phyloP scores from a whole-genome alignment of 2,888 invertebrate genomes.

The Macrophya annulata region DNA sequence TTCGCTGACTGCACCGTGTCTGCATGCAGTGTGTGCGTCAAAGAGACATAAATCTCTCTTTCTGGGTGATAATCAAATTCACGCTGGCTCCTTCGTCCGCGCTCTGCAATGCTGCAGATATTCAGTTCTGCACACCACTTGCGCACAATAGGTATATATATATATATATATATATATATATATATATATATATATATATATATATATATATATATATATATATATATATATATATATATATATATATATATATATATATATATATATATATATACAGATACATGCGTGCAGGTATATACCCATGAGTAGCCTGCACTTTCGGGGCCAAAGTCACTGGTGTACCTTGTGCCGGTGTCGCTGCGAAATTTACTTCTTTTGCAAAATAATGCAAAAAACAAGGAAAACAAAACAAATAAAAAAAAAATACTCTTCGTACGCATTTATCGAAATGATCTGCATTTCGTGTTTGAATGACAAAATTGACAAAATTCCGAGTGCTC shows the following conservation, averaged over 20 bases:
- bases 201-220: neutral
- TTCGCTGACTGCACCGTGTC: slow-evolving; percentile 39
- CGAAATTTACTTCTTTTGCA: neutral
- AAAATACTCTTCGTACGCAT: neutral
- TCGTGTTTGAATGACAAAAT: neutral
- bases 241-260: no score
- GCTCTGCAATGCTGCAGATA: neutral
- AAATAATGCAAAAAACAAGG: neutral
- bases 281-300: neutral
- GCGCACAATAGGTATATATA: neutral
- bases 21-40: slow-evolving; percentile 36
- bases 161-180: neutral
- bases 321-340: slow-evolving; percentile 1
- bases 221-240: neutral
- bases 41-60: slow-evolving; percentile 64
- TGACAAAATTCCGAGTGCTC: neutral
- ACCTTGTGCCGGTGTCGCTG: neutral
- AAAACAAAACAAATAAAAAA: neutral
- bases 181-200: neutral
- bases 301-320: neutral
- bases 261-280: neutral
- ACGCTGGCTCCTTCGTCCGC: slow-evolving; percentile 55
- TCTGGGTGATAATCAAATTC: slow-evolving; percentile 68
- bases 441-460: neutral
- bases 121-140: neutral